Evolutionary conservation across 2,888 invertebrate genomes (phyloP), one percentile per base, ranked within the genome.

Genomic region (Apamea sordens): DNA sequence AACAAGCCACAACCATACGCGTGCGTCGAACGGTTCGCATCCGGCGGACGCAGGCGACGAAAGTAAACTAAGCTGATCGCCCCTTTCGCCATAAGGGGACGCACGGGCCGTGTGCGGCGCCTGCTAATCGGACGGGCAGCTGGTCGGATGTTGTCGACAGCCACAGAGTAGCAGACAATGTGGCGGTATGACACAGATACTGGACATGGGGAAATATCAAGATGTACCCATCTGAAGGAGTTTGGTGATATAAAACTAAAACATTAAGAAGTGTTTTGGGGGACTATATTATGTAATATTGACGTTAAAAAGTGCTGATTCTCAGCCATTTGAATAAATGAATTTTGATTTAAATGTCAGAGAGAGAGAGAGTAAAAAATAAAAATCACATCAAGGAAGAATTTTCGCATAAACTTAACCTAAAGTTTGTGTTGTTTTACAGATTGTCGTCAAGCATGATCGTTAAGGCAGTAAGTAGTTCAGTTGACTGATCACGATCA

Each of bases 21-120:
- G 82, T 84, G 80, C 80, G 84, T 77, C 84, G 77, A 93, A 93
- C 94, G 93, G 93, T 88, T 73, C 90, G 82, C 92, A 91, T 95
- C 95, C 95, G 94, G 89, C 95, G 95, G 95, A 94, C 91, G 92
- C 82, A 56, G 70, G 81, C 90, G 89, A 88, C 88, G 92, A 93
- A 94, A 95, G 94, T 94, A 93, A 93, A 92, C 85, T 93, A 93
- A 93, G 92, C 90, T 92, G 90, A 91, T 91, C 82, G 90, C 88
- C 86, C 76, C 82, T 74, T 89, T 90, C 80, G 77, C 84, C 90
- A 85, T 90, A 89, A 77, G 80, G 78, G 82, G 85, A 87, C 83
- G 78, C 70, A 63, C 83, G 78, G 85, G 74, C 83, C 84, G 84
- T 74, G 79, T 79, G 77, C 70, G 73, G 68, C 76, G 89, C 89